A percentile compares a stretch with the other conserved stretches of the same genome.
Evolutionary conservation across 2,888 invertebrate species (phyloP).

Genomic region (Luperina testacea): DNA sequence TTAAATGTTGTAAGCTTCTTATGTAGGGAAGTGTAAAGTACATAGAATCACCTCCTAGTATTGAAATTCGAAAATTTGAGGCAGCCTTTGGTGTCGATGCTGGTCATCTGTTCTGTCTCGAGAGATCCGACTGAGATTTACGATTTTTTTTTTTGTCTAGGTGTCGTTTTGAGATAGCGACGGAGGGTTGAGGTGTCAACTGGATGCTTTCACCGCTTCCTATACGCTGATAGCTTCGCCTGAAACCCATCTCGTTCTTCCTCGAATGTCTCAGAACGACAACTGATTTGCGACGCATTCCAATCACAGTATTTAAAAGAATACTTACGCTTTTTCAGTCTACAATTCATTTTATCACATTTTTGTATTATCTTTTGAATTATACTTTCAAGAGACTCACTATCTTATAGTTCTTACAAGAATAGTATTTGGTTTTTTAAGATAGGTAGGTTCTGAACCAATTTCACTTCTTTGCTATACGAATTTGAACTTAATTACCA

Average conservation of each 20-base stretch:
- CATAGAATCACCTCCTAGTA: conserved; percentile 86
- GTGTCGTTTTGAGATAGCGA: conserved; percentile 61
- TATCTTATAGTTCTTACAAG: conserved; percentile 63
- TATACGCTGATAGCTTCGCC: conserved; percentile 37
- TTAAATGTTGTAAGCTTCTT: conserved; percentile 85
- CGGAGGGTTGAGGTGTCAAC: not conserved
- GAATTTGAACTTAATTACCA: conserved; percentile 63
- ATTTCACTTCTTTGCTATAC: conserved; percentile 59
- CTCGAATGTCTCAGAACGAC: conserved; percentile 43
- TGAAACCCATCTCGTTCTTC: not conserved
- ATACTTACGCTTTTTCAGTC: conserved; percentile 77
- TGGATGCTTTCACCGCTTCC: conserved; percentile 41
- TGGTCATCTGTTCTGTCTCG: conserved; percentile 82
- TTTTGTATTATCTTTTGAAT: conserved; percentile 74
- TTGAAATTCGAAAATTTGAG: conserved; percentile 72
- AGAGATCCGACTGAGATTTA: conserved; percentile 78
- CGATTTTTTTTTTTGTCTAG: conserved; percentile 73
- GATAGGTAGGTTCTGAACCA: conserved; percentile 55
- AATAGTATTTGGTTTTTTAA: conserved; percentile 50
- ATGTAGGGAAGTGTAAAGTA: conserved; percentile 83
- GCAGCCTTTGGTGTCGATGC: conserved; percentile 80
- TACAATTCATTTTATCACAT: conserved; percentile 65
- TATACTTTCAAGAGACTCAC: conserved; percentile 69
- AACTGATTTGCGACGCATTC: conserved; percentile 83
- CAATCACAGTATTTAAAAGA: conserved; percentile 84